These are phyloP conservation scores for Ophiothrix spiculata DNA, from an alignment of 35 echinoderm and acorn worm genomes.

Conservation along the genomic window DNA sequence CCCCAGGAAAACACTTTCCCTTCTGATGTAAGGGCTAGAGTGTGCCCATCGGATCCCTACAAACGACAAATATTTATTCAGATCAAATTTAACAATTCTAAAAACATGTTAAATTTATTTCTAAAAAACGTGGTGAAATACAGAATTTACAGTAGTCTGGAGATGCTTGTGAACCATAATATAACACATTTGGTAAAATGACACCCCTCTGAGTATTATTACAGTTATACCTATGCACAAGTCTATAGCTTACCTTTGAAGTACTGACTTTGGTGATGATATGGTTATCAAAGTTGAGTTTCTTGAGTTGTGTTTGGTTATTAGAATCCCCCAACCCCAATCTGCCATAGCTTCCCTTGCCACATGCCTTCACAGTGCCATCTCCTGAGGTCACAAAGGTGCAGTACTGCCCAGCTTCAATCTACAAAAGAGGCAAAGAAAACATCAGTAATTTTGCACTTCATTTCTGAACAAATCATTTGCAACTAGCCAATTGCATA, in stretches of 20 bases:
- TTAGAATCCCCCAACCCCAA: slow-evolving; percentile 96
- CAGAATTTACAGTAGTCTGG: no score
- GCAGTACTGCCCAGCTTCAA: slow-evolving; percentile 97
- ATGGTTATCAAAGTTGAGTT: slow-evolving; percentile 94
- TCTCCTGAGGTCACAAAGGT: slow-evolving; percentile 85
- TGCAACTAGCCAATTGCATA: background rate
- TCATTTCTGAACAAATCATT: background rate
- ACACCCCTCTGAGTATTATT: no score
- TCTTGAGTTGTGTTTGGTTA: slow-evolving; percentile 98
- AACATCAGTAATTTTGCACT: no score
- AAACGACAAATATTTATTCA: slow-evolving; percentile 8
- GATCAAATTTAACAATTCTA: no score
- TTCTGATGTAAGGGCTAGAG: slow-evolving; percentile 88
- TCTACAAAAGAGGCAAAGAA: slow-evolving; percentile 36
- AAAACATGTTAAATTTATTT: no score
- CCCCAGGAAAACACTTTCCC: slow-evolving; percentile 98
- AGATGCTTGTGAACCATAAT: no score
- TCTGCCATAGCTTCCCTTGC: slow-evolving; percentile 96
- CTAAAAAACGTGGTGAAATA: no score
- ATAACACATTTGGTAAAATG: no score
- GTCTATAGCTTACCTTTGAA: slow-evolving; percentile 79
- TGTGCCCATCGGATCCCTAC: slow-evolving; percentile 98
- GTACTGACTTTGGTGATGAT: slow-evolving; percentile 91
- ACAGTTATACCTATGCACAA: no score
- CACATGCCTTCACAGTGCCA: slow-evolving; percentile 92